Conservation (phyloP, 2,888 invertebrate species). For the Tortrix viridana region DNA sequence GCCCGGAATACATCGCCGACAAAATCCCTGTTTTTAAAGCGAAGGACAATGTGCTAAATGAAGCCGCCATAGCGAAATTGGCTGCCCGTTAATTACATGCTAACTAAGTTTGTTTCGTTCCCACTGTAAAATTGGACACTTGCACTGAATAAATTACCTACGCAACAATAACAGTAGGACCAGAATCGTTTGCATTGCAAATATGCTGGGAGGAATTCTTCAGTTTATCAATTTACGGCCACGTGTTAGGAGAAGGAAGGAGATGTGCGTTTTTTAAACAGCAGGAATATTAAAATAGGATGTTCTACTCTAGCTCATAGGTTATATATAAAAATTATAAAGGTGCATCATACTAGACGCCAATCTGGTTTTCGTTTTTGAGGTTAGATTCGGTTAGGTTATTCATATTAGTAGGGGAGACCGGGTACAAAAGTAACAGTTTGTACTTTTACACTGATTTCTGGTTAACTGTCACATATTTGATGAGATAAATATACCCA, state of each 20-base stretch:
- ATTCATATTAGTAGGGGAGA: too few species aligned
- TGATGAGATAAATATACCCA: too few species aligned
- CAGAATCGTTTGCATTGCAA: conserved; percentile 26
- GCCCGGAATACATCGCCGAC: conserved; percentile 43
- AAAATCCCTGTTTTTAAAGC: conserved; percentile 47
- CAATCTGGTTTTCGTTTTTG: too few species aligned
- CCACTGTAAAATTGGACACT: conserved; percentile 69
- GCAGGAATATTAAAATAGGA: too few species aligned
- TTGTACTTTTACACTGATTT: too few species aligned
- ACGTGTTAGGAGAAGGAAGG: not conserved
- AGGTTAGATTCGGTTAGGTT: too few species aligned
- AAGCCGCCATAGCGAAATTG: conserved; percentile 56
- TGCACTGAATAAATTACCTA: conserved; percentile 69
- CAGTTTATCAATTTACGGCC: conserved; percentile 4
- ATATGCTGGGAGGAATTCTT: conserved; percentile 6
- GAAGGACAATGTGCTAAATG: conserved; percentile 62
- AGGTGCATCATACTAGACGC: too few species aligned
- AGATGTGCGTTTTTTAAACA: too few species aligned
- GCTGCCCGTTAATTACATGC: conserved; percentile 68
- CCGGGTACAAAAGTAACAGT: too few species aligned
- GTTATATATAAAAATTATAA: too few species aligned
- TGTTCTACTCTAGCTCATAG: too few species aligned
- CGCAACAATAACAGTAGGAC: conserved; percentile 40
- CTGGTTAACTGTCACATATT: too few species aligned
- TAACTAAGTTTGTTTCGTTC: conserved; percentile 71